A percentile compares a stretch with the other conserved stretches of the same genome.
Conservation (phyloP, 2,113 vertebrate genomes). For the Protobothrops mucrosquamatus region DNA sequence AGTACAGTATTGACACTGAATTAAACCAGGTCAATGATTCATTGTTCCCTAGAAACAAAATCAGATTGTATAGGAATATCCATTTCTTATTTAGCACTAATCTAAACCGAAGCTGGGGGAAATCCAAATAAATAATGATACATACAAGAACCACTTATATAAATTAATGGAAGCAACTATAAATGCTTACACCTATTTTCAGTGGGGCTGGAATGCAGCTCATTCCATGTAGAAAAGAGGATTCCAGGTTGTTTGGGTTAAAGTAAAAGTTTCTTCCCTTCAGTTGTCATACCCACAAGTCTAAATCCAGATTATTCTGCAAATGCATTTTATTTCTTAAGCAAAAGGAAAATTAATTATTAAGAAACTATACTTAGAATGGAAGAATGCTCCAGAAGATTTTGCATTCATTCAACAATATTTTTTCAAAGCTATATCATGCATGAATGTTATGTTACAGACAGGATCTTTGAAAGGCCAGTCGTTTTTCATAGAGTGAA, state of each 20-base stretch:
- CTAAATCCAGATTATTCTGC: conserved; percentile 34
- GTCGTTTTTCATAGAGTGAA: neutral
- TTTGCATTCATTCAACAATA: neutral
- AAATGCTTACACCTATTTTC: neutral
- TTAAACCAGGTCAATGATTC: neutral
- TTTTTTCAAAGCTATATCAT: neutral
- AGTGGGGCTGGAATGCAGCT: neutral
- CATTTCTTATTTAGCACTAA: neutral
- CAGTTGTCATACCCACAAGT: accelerated
- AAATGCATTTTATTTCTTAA: neutral
- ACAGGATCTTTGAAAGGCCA: neutral
- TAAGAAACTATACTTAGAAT: neutral
- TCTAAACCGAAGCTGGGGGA: neutral
- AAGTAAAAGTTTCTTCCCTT: conserved; percentile 49
- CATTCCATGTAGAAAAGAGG: conserved; percentile 24
- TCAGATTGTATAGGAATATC: neutral
- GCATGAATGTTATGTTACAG: neutral
- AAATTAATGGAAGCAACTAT: neutral
- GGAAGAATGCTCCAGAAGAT: neutral
- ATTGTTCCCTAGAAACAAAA: neutral
- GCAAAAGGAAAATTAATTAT: neutral
- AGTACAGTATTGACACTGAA: neutral
- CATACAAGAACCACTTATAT: neutral
- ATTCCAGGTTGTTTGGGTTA: conserved; percentile 13
- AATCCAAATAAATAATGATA: neutral